Conservation (phyloP, 2,797 vertebrate genomes). For the Semaprochilodus insignis region DNA sequence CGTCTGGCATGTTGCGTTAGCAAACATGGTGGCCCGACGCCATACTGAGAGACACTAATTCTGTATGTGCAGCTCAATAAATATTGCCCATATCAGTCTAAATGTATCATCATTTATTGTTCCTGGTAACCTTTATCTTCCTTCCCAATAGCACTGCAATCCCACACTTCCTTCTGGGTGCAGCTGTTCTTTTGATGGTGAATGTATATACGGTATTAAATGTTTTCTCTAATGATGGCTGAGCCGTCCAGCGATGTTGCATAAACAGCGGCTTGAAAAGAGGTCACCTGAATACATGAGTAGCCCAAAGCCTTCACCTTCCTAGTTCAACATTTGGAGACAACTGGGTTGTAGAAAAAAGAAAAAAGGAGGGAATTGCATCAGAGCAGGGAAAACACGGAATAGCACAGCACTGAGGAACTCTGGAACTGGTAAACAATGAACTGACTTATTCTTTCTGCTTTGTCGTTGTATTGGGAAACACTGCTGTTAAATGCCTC, state of each 20-base stretch:
- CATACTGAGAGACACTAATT: no score
- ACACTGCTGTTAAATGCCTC: neutral
- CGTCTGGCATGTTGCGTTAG: no score
- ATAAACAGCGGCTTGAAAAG: neutral
- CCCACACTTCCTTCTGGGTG: no score
- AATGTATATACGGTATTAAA: neutral
- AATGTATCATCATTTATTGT: no score
- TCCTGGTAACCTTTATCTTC: no score
- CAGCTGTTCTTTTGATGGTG: no score
- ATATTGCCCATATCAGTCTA: no score
- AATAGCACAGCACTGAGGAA: no score
- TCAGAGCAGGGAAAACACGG: no score
- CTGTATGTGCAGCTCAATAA: no score
- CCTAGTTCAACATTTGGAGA: neutral
- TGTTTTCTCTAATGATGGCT: neutral
- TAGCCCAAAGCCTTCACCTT: neutral
- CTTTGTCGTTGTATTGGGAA: neutral
- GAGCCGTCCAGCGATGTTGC: neutral
- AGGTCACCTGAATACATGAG: neutral
- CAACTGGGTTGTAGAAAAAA: neutral
- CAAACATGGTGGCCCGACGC: no score
- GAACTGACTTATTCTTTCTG: neutral
- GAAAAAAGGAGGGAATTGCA: neutral
- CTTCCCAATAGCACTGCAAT: no score
- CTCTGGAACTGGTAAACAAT: neutral